Evolutionary conservation across 2,113 vertebrate genomes (phyloP), one percentile per base, ranked within the genome.

Genomic region (Campylomormyrus tamandua): DNA sequence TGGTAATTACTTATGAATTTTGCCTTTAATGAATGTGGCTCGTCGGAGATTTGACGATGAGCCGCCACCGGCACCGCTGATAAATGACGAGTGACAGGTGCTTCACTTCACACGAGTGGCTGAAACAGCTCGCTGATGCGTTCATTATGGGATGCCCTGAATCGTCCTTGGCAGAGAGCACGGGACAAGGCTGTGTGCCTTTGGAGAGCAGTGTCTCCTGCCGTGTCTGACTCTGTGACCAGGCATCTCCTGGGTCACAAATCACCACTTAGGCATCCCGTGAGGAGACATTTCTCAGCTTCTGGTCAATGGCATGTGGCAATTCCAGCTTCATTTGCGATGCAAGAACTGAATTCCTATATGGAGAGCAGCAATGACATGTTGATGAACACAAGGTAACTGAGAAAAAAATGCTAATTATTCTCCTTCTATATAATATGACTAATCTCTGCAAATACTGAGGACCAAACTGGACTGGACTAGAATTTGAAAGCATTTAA

Each of bases 1-100:
- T 87, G 85, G 85, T 87, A 87, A 87, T 87, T 87, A 87, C 85
- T 87, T 87, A 87, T 87, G 85, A 53, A 53, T 87, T 87, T 87
- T 87, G 48, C 31, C 50, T 87, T 87, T 87, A 87, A 87, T 87
- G 85, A 87, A 87, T 53, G 31, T 9, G 17, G 13, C 50, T 56
- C 50, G 27, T 27, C 31, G 19, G 50, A 56, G 85, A 56, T 31
- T 19, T 52, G 15, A 86, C 13, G 13, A 56, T 42, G 6, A 31
- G 4, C 27, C 31, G 31, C 85, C 85, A 31, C 42, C 13, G 48
- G 85, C 85, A 87, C 50, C 49, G 42, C 31, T 56, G 85, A 87
- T 87, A 53, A 53, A 87, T 87, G 50, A 53, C 17, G 27, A 50
- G 50, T 87, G 85, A 56, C 85, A 87, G 85, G 31, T 87, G 50